Base-by-base conservation (phyloP, 1,140 invertebrate species). In the Apolygus lucorum region DNA sequence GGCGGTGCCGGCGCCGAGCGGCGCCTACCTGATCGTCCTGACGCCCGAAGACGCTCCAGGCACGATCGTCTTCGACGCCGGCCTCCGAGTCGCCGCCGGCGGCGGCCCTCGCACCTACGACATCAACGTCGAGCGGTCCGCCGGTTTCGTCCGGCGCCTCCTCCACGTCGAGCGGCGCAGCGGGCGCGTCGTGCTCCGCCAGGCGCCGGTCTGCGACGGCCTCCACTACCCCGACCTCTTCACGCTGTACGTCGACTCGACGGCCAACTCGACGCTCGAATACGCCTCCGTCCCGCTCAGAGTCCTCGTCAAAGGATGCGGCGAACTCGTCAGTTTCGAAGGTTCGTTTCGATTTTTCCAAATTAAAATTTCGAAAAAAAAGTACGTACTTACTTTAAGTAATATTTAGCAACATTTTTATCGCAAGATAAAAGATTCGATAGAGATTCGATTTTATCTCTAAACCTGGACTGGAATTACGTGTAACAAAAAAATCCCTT, bases 231-330 rank as follows among this genome's bases (percentile, higher is more conserved):
- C 91, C 0, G 88, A 90, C 73, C 82, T 93, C 21, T 92, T 93
- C 78, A 91, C 90, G 2, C 85, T 92, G 73, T 91, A 92, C 79
- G 86, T 93, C 68, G 91, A 94, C 75, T 92, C 90, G 17, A 89
- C 88, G 26, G 89, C 90, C 49, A 89, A 89, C 73, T 82, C 87
- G 52, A 90, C 89, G 67, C 86, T 93, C 52, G 90, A 93, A 74
- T 93, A 92, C 75, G 91, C 91, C 74, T 91, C 90, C 72, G 77
- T 92, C 54, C 91, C 91, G 0, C 78, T 93, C 26, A 80, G 90
- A 67, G 84, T 93, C 62, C 81, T 92, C 65, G 86, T 93, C 22
- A 85, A 86, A n/a, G 90, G 90, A 1, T 93, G 91, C 74, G 70
- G 28, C 21, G 73, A 74, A 68, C 52, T 71, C 74, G 27, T 68